These are phyloP conservation scores for Python bivittatus DNA, from an alignment of 2,113 vertebrate genomes.

Conservation along the genomic window DNA sequence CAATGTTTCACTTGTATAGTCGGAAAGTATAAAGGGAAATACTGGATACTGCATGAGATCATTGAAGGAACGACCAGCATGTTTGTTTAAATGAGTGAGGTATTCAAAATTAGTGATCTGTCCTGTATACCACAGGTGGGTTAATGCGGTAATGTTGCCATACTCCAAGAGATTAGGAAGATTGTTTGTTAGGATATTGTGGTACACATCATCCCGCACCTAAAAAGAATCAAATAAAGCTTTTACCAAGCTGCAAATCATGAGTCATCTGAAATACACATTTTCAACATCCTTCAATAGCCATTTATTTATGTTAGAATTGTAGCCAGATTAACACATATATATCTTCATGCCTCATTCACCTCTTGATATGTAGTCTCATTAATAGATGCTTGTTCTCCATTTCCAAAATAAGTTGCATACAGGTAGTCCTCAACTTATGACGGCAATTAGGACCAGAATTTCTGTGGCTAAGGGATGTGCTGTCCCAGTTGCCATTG, in stretches of 20 bases:
- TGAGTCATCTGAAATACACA: neutral
- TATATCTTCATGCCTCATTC: neutral
- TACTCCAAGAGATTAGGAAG: slow-evolving; percentile 97
- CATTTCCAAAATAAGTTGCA: neutral
- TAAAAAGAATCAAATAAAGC: slow-evolving; percentile 55
- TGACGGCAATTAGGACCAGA: neutral
- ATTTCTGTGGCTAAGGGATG: neutral
- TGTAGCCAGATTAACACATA: neutral
- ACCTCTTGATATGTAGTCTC: neutral
- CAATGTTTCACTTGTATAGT: slow-evolving; percentile 89
- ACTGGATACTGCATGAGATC: slow-evolving; percentile 99
- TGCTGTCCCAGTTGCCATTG: no score
- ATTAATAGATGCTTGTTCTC: neutral
- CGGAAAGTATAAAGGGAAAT: slow-evolving; percentile 95
- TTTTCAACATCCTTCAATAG: neutral
- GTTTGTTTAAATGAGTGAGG: slow-evolving; percentile 97
- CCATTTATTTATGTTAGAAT: slow-evolving; percentile 15
- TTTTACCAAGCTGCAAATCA: slow-evolving; percentile 33
- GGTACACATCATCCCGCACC: slow-evolving; percentile 96
- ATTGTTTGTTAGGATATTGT: slow-evolving; percentile 92
- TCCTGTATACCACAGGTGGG: slow-evolving; percentile 93
- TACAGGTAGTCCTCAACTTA: neutral
- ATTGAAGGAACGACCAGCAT: slow-evolving; percentile 96
- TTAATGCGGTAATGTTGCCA: slow-evolving; percentile 94
- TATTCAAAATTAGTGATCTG: slow-evolving; percentile 99